Evolutionary conservation across 1,140 invertebrate genomes (phyloP).

Genomic region (Himalopsyche phryganea): DNA sequence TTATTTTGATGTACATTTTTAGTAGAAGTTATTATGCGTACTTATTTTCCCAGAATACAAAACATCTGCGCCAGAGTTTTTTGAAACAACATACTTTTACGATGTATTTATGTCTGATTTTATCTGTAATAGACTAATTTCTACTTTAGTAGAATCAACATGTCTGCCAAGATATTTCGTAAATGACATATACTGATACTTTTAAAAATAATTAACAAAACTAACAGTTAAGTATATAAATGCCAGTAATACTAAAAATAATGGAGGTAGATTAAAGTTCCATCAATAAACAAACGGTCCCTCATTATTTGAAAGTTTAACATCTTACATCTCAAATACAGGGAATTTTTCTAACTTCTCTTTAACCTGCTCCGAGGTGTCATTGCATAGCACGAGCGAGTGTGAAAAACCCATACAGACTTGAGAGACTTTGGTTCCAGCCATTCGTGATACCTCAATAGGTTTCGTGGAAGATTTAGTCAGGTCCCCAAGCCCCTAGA

Average conservation of each 20-base stretch:
- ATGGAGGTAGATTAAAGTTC: constrained; percentile 22
- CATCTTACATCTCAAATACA: constrained; percentile 38
- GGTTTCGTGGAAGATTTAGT: constrained; percentile 83
- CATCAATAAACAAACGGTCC: background rate
- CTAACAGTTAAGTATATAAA: too few relatives aligned
- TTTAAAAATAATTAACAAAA: too few relatives aligned
- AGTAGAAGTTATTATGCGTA: too few relatives aligned
- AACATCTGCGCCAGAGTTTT: too few relatives aligned
- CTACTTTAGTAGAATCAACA: too few relatives aligned
- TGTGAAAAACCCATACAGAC: constrained; percentile 83
- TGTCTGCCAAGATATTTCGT: too few relatives aligned
- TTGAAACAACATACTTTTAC: too few relatives aligned
- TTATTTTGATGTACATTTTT: too few relatives aligned
- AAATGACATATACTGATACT: too few relatives aligned
- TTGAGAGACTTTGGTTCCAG: constrained; percentile 74
- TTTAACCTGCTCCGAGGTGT: constrained; percentile 50
- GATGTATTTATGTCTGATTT: too few relatives aligned
- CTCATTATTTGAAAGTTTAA: background rate
- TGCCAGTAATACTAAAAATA: background rate
- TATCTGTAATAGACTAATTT: too few relatives aligned
- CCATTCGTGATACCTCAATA: constrained; percentile 83
- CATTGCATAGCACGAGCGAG: constrained; percentile 63
- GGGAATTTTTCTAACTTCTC: constrained; percentile 50
- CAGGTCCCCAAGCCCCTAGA: constrained; percentile 81
- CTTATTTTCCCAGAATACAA: too few relatives aligned